Percentiles rank a stretch among this genome's conserved stretches.
Conservation (phyloP, 2,888 invertebrate species). For the Ptychoptera albimana region DNA sequence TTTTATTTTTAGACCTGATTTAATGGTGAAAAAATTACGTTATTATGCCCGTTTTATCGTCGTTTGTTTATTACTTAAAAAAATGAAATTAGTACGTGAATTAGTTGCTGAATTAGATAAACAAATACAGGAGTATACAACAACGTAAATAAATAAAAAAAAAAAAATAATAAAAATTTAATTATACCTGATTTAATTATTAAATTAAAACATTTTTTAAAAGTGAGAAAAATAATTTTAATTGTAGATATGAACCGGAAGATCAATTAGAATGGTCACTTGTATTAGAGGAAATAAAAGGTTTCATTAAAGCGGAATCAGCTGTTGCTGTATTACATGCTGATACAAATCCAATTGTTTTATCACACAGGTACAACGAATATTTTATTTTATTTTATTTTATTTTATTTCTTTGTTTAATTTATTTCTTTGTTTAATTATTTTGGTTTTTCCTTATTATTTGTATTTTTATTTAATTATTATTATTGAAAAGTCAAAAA, state of each 20-base stretch:
- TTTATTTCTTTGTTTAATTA: too few species aligned
- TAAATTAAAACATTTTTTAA: background rate
- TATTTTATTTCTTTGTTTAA: too few species aligned
- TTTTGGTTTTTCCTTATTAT: too few species aligned
- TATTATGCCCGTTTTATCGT: conserved; percentile 96
- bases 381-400: background rate
- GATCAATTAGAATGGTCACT: conserved; percentile 93
- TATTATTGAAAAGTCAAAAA: background rate
- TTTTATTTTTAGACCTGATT: conserved; percentile 41
- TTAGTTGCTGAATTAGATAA: conserved; percentile 81
- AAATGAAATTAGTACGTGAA: conserved; percentile 84
- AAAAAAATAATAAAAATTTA: background rate
- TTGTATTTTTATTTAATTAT: background rate
- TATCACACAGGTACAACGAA: conserved; percentile 62
- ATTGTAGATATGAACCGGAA: conserved; percentile 70
- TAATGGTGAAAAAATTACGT: conserved; percentile 91
- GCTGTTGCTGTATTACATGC: conserved; percentile 77
- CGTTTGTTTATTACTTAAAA: conserved; percentile 82
- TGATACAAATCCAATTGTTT: conserved; percentile 67
- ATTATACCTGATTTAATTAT: background rate
- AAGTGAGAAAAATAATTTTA: too few species aligned
- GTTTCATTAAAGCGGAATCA: conserved; percentile 85
- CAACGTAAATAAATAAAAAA: conserved; percentile 35
- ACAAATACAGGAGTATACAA: conserved; percentile 89
- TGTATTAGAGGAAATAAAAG: conserved; percentile 86